These are phyloP conservation scores for Hemicrepidius hirtus DNA, from an alignment of 2,888 invertebrate species.

Conservation along the genomic window DNA sequence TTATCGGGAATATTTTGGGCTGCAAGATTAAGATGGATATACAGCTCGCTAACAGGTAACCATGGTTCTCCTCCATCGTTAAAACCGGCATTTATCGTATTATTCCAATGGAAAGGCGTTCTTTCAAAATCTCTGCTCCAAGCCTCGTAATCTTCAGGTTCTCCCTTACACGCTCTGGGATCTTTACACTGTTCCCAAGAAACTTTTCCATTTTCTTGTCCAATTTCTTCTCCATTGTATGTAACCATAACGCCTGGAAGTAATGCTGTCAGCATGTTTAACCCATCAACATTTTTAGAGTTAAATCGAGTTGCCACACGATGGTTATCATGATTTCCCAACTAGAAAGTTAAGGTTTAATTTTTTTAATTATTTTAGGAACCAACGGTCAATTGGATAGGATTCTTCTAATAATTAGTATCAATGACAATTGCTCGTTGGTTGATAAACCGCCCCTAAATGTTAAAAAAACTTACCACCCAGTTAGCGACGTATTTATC, in stretches of 20 bases:
- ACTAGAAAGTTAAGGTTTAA: constrained; percentile 59
- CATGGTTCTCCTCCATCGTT: constrained; percentile 74
- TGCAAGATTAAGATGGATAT: constrained; percentile 76
- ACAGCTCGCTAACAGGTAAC: constrained; percentile 81
- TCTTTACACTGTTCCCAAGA: constrained; percentile 73
- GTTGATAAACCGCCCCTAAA: too few relatives aligned
- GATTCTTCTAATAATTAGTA: too few relatives aligned
- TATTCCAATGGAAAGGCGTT: constrained; percentile 89
- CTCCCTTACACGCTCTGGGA: constrained; percentile 76
- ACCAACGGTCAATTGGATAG: too few relatives aligned
- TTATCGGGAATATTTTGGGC: constrained; percentile 69
- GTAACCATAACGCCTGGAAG: constrained; percentile 90
- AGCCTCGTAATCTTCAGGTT: constrained; percentile 75
- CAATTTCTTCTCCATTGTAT: constrained; percentile 92
- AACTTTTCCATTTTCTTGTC: constrained; percentile 78
- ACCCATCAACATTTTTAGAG: constrained; percentile 80
- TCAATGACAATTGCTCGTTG: too few relatives aligned
- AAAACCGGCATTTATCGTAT: constrained; percentile 76
- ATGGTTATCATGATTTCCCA: constrained; percentile 87
- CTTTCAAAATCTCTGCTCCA: constrained; percentile 83
- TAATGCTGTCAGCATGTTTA: constrained; percentile 88
- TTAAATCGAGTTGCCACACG: constrained; percentile 83
- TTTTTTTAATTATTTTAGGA: neutral
- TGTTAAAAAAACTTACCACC: constrained; percentile 76
- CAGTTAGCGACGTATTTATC: constrained; percentile 80